Percentiles rank a stretch among this genome's conserved stretches.
Conservation (phyloP, 1,140 invertebrate species). For the Ruditapes philippinarum region DNA sequence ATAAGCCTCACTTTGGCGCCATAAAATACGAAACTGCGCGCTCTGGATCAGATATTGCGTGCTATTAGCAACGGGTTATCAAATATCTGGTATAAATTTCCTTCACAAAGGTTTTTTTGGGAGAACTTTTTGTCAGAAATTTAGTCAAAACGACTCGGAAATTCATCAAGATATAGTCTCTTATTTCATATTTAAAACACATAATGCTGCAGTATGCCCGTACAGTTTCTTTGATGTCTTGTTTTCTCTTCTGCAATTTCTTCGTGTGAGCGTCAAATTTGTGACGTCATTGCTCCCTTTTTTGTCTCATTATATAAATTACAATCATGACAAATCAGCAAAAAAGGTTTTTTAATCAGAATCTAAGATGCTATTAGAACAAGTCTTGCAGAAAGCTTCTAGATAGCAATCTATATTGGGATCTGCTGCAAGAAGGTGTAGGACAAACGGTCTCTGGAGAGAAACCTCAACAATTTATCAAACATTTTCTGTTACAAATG, state of each 20-base stretch:
- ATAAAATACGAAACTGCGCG: constrained; percentile 12
- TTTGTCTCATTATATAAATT: neutral
- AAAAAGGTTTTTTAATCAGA: neutral
- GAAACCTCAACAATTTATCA: neutral
- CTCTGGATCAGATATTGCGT: constrained; percentile 28
- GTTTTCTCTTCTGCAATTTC: constrained; percentile 22
- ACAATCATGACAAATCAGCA: neutral
- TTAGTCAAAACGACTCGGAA: constrained; percentile 22
- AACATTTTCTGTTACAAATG: constrained; percentile 1
- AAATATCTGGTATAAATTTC: constrained; percentile 2
- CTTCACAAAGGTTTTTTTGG: constrained; percentile 22
- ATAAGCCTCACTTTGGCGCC: constrained; percentile 44
- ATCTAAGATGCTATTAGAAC: neutral
- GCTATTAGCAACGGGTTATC: constrained; percentile 42
- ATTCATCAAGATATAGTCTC: constrained; percentile 31
- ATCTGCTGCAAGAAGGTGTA: neutral
- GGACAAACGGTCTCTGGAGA: neutral
- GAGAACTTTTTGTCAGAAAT: constrained; percentile 20
- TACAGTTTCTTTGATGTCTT: constrained; percentile 30
- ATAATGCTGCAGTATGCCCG: neutral
- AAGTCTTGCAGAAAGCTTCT: neutral
- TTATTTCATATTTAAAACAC: constrained; percentile 59
- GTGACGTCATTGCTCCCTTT: neutral
- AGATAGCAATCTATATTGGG: neutral
- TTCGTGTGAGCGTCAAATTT: constrained; percentile 18